Percentiles rank a stretch among this genome's conserved stretches.
Evolutionary conservation across 2,113 vertebrate genomes (phyloP).

Genomic region (Heptranchias perlo): DNA sequence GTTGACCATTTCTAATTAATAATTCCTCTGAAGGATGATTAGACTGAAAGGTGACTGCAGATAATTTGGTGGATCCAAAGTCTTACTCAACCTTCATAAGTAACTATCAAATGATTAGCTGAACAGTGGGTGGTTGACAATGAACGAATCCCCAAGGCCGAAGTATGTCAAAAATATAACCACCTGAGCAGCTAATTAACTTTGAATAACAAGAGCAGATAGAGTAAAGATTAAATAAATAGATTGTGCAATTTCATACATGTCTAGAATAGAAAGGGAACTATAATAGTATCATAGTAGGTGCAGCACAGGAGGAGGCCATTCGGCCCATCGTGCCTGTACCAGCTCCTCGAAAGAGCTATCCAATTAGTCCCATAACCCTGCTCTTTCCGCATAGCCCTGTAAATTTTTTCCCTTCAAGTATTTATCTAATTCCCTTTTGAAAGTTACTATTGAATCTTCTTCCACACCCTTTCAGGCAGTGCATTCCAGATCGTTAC

Average conservation of each 20-base stretch:
- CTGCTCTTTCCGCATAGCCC: no score
- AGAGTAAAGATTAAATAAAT: background rate
- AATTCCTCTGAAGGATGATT: background rate
- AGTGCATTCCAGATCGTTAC: no score
- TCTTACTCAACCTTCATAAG: constrained; percentile 14
- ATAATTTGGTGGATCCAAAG: constrained; percentile 1
- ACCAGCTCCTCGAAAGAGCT: no score
- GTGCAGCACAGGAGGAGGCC: no score
- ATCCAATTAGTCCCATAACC: no score
- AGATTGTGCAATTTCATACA: background rate
- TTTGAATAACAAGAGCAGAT: background rate
- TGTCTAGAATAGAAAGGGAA: background rate
- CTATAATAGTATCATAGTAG: no score
- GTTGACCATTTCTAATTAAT: background rate
- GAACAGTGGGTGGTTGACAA: background rate
- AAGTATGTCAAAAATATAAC: background rate
- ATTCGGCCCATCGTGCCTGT: no score
- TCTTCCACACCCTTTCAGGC: no score
- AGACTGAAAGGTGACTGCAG: background rate
- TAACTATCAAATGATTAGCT: background rate
- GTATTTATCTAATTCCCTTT: no score
- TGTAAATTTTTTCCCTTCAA: no score
- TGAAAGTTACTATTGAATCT: no score
- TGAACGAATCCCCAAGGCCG: background rate
- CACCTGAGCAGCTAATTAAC: background rate